These are phyloP conservation scores for Pangasius mekongensis DNA, from an alignment of 2,797 vertebrate species.

Conservation along the genomic window DNA sequence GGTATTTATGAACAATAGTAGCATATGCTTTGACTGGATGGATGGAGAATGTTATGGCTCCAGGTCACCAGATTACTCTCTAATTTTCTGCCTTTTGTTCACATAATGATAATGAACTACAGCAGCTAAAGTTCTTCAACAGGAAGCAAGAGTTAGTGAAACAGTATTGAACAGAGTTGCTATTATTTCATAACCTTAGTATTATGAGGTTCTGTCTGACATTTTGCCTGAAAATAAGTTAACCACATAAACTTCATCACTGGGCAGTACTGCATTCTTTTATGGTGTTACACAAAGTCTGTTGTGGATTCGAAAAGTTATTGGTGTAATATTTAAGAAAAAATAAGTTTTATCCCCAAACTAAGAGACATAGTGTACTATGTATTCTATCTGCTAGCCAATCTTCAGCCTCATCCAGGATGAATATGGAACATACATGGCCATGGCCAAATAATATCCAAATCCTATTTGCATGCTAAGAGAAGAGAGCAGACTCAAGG, in stretches of 20 bases:
- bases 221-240: background rate
- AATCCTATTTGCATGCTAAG: background rate
- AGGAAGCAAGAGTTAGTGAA: background rate
- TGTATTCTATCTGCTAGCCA: background rate
- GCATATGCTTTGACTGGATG: constrained; percentile 60
- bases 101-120: constrained; percentile 37
- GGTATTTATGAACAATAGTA: constrained; percentile 74
- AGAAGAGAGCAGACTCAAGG: background rate
- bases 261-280: background rate
- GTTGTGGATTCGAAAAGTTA: background rate
- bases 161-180: constrained; percentile 5
- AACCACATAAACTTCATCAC: background rate
- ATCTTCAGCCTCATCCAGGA: background rate
- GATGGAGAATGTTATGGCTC: constrained; percentile 39
- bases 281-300: background rate
- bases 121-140: background rate
- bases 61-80: constrained; percentile 53
- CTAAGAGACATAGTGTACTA: background rate
- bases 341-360: background rate
- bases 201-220: background rate
- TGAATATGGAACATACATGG: background rate
- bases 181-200: background rate
- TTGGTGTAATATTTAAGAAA: background rate
- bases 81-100: constrained; percentile 52
- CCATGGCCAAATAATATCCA: background rate